Conservation (phyloP, 2,888 invertebrate genomes). For the Acleris sparsana region DNA sequence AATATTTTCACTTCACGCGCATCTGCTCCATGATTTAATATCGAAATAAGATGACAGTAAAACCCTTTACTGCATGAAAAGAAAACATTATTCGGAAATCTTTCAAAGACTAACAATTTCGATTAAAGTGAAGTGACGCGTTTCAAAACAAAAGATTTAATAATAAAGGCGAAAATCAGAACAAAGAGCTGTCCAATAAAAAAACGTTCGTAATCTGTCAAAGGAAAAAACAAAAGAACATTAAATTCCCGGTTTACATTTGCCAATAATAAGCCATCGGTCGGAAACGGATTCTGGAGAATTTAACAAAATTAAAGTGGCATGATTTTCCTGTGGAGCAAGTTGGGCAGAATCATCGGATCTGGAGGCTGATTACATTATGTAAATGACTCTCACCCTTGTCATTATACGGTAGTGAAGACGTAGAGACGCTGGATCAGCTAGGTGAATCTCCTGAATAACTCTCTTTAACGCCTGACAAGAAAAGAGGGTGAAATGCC, state of each 20-base stretch:
- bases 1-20: constrained; percentile 36
- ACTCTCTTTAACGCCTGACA: neutral
- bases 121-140: too few species aligned
- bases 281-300: constrained; percentile 51
- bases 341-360: constrained; percentile 66
- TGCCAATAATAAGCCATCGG: constrained; percentile 47
- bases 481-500: too few species aligned
- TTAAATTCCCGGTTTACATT: constrained; percentile 38
- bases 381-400: constrained; percentile 66
- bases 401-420: constrained; percentile 62
- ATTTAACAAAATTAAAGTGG: constrained; percentile 72
- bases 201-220: constrained; percentile 20
- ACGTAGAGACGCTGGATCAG: constrained; percentile 46
- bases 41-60: constrained; percentile 25
- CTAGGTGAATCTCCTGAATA: neutral
- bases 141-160: neutral
- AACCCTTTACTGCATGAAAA: constrained; percentile 1
- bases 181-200: constrained; percentile 28
- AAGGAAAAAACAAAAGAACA: constrained; percentile 28
- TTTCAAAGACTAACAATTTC: too few species aligned
- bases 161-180: constrained; percentile 10
- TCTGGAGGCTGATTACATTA: constrained; percentile 74
- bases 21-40: constrained; percentile 34
- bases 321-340: constrained; percentile 58
- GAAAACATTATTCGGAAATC: too few species aligned